Percentiles rank a stretch among this genome's conserved stretches.
Evolutionary conservation across 2,113 vertebrate genomes (phyloP).

Genomic region (Sula dactylatra): DNA sequence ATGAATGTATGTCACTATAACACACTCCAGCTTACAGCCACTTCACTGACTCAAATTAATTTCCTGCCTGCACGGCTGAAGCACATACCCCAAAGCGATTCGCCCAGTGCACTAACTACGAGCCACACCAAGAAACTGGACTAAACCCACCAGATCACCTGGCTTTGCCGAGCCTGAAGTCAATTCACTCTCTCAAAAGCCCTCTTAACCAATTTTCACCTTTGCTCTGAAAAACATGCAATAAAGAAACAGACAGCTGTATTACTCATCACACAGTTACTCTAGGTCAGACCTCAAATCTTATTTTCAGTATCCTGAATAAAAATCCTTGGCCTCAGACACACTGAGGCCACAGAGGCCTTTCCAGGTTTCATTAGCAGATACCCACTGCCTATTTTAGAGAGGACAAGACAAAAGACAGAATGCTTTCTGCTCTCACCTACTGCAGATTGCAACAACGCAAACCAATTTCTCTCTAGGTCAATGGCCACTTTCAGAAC

Average conservation of each 20-base stretch:
- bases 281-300: not conserved
- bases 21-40: not conserved
- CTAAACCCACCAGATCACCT: accelerated
- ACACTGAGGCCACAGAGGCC: too few relatives aligned
- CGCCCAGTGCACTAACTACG: accelerated
- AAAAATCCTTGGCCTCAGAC: not conserved
- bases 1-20: not conserved
- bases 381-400: accelerated
- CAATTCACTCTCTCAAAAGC: not conserved
- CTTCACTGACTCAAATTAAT: not conserved
- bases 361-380: not conserved
- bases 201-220: not conserved
- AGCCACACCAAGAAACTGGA: accelerated
- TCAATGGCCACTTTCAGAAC: not conserved
- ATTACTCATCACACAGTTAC: not conserved
- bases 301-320: not conserved
- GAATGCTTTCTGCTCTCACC: not conserved
- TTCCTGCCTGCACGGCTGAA: not conserved
- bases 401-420: not conserved
- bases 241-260: not conserved
- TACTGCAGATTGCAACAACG: not conserved
- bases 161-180: accelerated
- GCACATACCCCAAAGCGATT: accelerated
- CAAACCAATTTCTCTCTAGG: not conserved
- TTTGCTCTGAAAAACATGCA: not conserved